Evolutionary conservation across 2,888 invertebrate genomes (phyloP).

Genomic region (Mesoligia furuncula): DNA sequence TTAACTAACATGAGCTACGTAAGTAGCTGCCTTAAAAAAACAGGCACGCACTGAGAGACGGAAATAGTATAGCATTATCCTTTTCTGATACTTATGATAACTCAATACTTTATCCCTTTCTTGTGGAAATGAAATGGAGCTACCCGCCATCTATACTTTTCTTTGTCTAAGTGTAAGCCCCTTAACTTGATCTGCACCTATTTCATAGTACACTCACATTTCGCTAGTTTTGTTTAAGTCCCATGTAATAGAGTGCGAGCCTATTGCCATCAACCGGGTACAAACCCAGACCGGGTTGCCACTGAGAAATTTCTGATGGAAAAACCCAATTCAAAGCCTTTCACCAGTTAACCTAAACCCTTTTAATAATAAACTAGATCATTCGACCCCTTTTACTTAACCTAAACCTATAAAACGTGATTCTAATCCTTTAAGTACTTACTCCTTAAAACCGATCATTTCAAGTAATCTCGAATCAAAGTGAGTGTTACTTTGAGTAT

Average conservation of each 20-base stretch:
- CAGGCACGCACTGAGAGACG: no score
- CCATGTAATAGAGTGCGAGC: background rate
- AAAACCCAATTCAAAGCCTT: background rate
- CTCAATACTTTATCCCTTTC: no score
- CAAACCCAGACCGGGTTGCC: background rate
- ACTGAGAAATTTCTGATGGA: background rate
- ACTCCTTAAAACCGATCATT: background rate
- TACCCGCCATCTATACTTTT: no score
- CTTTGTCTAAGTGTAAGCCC: no score
- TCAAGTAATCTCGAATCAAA: constrained; percentile 23
- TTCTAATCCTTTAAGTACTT: constrained; percentile 2
- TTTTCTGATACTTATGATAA: no score
- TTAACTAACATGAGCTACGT: no score
- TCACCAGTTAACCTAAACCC: background rate
- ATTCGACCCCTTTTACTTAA: background rate
- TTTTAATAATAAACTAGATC: background rate
- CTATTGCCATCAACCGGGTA: background rate
- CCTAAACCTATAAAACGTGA: background rate
- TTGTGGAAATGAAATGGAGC: no score
- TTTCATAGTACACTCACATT: no score
- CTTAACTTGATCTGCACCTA: no score
- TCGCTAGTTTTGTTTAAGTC: background rate
- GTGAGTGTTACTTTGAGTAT: constrained; percentile 20
- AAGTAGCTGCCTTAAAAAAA: no score
- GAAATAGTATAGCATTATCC: no score